These are phyloP conservation scores for Murina feae DNA, from an alignment of 2,113 vertebrate species.

Conservation along the genomic window DNA sequence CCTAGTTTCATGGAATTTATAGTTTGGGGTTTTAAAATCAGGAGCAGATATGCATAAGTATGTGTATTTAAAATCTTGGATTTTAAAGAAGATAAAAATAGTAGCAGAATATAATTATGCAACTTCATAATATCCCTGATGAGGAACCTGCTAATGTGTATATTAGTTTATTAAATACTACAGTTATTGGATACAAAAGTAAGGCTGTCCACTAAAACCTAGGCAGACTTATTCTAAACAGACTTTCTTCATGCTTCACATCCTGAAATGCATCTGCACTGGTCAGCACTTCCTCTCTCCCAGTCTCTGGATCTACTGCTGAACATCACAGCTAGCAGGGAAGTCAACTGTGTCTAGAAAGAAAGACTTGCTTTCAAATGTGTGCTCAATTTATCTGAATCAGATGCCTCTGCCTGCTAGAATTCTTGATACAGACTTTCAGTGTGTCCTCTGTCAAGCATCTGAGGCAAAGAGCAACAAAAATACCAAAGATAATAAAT, in stretches of 20 bases:
- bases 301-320: not conserved
- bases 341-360: conserved; percentile 49
- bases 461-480: conserved; percentile 5
- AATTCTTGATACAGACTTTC: conserved; percentile 38
- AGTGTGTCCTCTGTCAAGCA: conserved; percentile 32
- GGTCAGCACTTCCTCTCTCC: conserved; percentile 17
- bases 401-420: conserved; percentile 18
- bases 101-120: not conserved
- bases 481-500: not conserved
- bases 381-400: conserved; percentile 41
- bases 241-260: not conserved
- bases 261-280: not conserved
- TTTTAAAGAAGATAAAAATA: conserved; percentile 2
- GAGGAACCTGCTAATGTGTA: not conserved
- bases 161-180: not conserved
- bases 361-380: conserved; percentile 59
- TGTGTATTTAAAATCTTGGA: not conserved
- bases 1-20: not conserved
- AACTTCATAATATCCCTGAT: not conserved
- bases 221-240: not conserved
- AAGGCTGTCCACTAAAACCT: not conserved
- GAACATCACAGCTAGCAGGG: conserved; percentile 33
- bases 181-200: not conserved
- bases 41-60: not conserved
- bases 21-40: not conserved